phyloP scores from a whole-genome alignment of 2,113 vertebrate genomes.

The Brachypodius melanocephalos region DNA sequence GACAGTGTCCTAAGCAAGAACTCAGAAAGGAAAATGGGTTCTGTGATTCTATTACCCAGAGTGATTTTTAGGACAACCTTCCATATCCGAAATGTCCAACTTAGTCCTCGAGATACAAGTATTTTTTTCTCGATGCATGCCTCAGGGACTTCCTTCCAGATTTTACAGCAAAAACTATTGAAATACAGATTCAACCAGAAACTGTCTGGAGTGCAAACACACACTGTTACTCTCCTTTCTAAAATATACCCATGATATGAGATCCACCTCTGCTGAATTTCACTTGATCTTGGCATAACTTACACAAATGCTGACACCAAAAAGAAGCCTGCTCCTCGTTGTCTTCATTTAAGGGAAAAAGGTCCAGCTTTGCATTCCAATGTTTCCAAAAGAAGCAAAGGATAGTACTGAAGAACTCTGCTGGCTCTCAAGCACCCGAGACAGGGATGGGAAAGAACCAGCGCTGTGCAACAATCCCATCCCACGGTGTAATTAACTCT shows the following conservation, averaged over 20 bases:
- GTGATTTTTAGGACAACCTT: neutral
- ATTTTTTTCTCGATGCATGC: neutral
- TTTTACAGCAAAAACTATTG: neutral
- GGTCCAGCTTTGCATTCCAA: neutral
- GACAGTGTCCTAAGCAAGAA: neutral
- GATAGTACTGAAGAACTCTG: neutral
- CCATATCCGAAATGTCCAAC: neutral
- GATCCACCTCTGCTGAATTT: neutral
- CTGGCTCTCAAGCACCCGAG: neutral
- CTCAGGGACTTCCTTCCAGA: neutral
- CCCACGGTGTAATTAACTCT: conserved; percentile 2
- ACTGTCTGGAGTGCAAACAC: neutral
- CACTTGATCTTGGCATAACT: neutral
- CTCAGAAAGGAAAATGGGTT: neutral
- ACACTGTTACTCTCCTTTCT: neutral
- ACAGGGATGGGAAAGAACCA: neutral
- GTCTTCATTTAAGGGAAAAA: neutral
- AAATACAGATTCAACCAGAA: neutral
- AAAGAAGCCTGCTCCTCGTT: neutral
- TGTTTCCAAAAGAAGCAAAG: neutral
- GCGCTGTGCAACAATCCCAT: neutral
- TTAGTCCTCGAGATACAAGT: neutral
- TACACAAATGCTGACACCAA: neutral
- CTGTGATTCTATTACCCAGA: neutral
- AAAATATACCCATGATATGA: neutral